phyloP scores from a whole-genome alignment of 1,140 invertebrate genomes.

The Drosophila dunni region DNA sequence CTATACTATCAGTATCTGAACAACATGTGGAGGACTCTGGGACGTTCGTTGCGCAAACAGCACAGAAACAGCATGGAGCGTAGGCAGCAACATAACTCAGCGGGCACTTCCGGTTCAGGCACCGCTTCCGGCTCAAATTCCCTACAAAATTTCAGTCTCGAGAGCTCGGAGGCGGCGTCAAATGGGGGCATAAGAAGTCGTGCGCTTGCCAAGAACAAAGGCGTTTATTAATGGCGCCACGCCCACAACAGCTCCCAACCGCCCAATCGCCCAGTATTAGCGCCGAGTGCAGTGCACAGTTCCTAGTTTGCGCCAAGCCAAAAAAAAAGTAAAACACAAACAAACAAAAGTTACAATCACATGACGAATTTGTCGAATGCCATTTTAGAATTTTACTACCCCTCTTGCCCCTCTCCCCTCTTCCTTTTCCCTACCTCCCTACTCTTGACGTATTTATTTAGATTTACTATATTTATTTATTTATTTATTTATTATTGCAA shows the following conservation, averaged over 20 bases:
- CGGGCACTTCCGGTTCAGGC: neutral
- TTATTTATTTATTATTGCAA: slow-evolving; percentile 15
- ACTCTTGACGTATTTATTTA: slow-evolving; percentile 7
- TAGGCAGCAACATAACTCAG: neutral
- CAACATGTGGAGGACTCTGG: slow-evolving; percentile 55
- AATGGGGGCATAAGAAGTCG: neutral
- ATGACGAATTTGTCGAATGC: slow-evolving; percentile 75
- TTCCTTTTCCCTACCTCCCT: too few relatives aligned
- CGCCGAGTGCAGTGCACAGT: slow-evolving; percentile 30
- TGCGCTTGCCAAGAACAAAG: neutral
- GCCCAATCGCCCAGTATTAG: slow-evolving; percentile 35
- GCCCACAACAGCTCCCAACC: neutral
- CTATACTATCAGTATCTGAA: slow-evolving; percentile 63
- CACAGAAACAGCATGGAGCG: slow-evolving; percentile 5
- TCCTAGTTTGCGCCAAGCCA: slow-evolving; percentile 25
- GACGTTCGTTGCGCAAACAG: slow-evolving; percentile 34
- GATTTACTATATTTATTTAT: slow-evolving; percentile 40
- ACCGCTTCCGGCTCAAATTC: slow-evolving; percentile 16
- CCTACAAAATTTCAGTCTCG: slow-evolving; percentile 21
- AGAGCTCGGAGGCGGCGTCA: slow-evolving; percentile 28
- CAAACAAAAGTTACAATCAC: neutral
- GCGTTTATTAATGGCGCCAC: neutral
- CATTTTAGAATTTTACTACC: slow-evolving; percentile 66
- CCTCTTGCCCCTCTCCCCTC: neutral
- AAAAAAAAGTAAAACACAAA: slow-evolving; percentile 15